Evolutionary conservation across 2,113 vertebrate species (phyloP), one percentile per base, ranked within the genome.

Genomic region (Myodes glareolus): DNA sequence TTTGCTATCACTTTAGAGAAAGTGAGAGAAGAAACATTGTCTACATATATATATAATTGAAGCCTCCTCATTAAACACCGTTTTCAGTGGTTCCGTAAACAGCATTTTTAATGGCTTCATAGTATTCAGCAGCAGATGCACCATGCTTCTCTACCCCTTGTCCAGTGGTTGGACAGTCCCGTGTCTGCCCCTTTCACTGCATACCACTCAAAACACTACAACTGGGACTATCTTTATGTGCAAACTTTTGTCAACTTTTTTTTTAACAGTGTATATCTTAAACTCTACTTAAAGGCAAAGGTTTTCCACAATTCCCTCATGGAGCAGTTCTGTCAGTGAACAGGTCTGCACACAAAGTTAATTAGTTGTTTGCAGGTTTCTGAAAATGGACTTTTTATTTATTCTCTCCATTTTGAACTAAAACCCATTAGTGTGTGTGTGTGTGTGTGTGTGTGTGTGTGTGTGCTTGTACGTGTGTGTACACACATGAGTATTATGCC

Each of bases 351-450:
- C 50, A 17, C 23, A 39, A 63, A 81, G 31, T 10, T 1, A 0
- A 10, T 45, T 17, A 52, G 33, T 31, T 50, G 16, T 55, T 86
- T 88, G 16, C 33, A 45, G 65, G 45, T 11, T 47, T 52, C 52
- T 14, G 27, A 33, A 21, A 27, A 19, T 7, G 1, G 23, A 27
- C 55, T 70, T 68, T 17, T 13, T 67, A 91, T 52, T 36, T 31
- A 3, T 73, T 55, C 21, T 16, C 91, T 27, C 58, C 55, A 36
- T 82, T 95, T 94, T 87, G 77, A 94, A 87, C 63, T 65, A 90
- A 92, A 61, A 9, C 13, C 25, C 1, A 12, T 63, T 58, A 52
- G 61, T 31, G 3, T 39, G n/a, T 21, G 75, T 5, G 9, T 42
- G 5, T 75, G 39, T 42, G 23, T 42, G 39, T 42, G 21, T 25